Evolutionary conservation across 2,797 vertebrate genomes (phyloP), one percentile per base, ranked within the genome.

Genomic region (Picus viridis): DNA sequence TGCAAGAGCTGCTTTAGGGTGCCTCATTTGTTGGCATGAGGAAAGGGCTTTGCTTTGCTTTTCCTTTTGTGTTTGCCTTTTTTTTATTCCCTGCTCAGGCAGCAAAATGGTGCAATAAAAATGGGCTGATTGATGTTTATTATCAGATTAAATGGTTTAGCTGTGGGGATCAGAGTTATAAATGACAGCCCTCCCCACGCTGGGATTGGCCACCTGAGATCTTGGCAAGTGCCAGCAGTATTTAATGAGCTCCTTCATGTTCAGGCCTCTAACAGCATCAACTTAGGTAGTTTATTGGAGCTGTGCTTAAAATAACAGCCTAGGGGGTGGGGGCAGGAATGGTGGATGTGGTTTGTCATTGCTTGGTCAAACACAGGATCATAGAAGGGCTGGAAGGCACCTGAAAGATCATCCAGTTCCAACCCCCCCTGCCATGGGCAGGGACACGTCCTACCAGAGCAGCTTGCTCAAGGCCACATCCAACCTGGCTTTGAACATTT

Each of bases 51-150:
- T 23, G 49, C 22, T 23, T 51, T 51, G 49, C 23, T n/a, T n/a
- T n/a, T n/a, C n/a, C n/a, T n/a, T n/a, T n/a, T n/a, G n/a, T n/a
- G n/a, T n/a, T n/a, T n/a, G n/a, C n/a, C n/a, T n/a, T n/a, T n/a
- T n/a, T 51, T 12, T 49, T 6, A 23, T 92, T 96, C 97, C 97
- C 82, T 97, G 97, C 97, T 97, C 96, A 93, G 93, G 86, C 69
- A 97, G 97, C 97, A 98, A 96, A 97, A 96, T 49, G 88, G 92
- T 89, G 96, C 96, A 95, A 96, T 98, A 98, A 97, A 98, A 96
- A 16, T 92, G 85, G 91, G 30, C 87, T 96, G 97, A 98, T 98
- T 95, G 97, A 98, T 97, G 96, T 86, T 97, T 95, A 97, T 97
- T 93, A 95, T 95, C 93, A 95, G 97, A 97, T 98, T 97, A 98